Evolutionary conservation across 2,797 vertebrate genomes (phyloP), one percentile per base, ranked within the genome.

Genomic region (Garrulus glandarius): DNA sequence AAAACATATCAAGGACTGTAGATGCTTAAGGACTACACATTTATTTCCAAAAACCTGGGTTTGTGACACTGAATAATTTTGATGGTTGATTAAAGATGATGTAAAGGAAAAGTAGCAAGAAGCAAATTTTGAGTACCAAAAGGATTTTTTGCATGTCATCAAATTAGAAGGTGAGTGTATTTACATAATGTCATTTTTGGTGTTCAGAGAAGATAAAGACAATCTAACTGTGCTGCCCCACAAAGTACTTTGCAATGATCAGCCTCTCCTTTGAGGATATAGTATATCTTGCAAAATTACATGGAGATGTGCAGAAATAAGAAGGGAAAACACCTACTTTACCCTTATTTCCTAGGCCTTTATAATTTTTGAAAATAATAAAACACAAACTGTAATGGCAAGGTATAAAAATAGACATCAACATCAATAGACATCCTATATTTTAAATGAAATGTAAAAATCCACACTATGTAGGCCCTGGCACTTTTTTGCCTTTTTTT

Each of bases 401-500:
- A 34, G 2, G 4, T 60, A 14, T 43, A 44, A 91, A 72, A 91
- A 44, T 11, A 76, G 36, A 71, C 23, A 90, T 29, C 5, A 65
- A 77, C 5, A 29, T 14, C 39, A 91, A 41, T 11, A 76, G 36
- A 71, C 23, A 90, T 29, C 4, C 65, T 12, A 59, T 55, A 21
- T 83, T 76, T 87, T 50, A 78, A 37, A 46, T 27, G 12, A 87
- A 70, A 70, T 44, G 30, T 7, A 84, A 75, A 90, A 80, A 1
- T 2, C 0, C 15, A n/a, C 7, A 37, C 7, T 23, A 15, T n/a
- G 14, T 63, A 56, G 15, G 15, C 7, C 5, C 19, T 39, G 6
- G 17, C 0, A 1, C 15, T 69, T 27, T 71, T 37, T 21, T 32
- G 11, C 8, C 43, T 17, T 17, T 9, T 6, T 4, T 6, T 1